Evolutionary conservation across 2,797 vertebrate species (phyloP), one percentile per base, ranked within the genome.

Genomic region (Phrynocephalus forsythii): DNA sequence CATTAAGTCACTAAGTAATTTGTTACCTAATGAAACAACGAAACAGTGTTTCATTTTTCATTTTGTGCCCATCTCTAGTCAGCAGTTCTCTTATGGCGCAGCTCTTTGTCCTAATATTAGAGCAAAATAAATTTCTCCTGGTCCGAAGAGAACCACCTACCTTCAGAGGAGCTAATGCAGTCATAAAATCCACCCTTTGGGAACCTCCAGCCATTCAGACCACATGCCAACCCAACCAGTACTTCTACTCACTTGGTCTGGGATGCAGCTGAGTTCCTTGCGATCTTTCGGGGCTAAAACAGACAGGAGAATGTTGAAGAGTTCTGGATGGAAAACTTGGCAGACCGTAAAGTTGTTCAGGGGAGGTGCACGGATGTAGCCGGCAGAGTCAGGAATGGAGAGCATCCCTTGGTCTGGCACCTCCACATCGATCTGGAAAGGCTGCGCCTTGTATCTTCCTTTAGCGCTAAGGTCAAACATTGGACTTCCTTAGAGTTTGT

Each of bases 361-460:
- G 0, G 71, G 50, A 0, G 94, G 94, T 87, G 93, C 6, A 18
- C 69, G 3, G 0, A 91, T 83, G 8, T 90, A 24, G 1, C 89
- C 86, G 0, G 90, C 90, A 22, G 92, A 86, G 0, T 16, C 30
- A 2, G 94, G 92, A 71, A 92, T 88, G 79, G 94, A 91, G 88
- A 95, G 52, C 83, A 33, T 83, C 28, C 93, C 91, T 71, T 88
- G 1, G 18, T 1, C 93, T 81, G 86, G 71, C 52, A 82, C 67
- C 86, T 89, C 88, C 78, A 95, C 83, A 0, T 28, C 66, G 0
- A 88, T 87, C 95, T 95, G 91, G 71, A 13, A 30, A 52, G 84
- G 69, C 38, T 0, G 0, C 0, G 16, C 0, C 0, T 77, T 11
- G 7, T 2, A 22, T 15, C 0, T 0, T 2, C 0, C 30, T 5